These are phyloP conservation scores for Amblyteles armatorius DNA, from an alignment of 2,888 invertebrate genomes.

Conservation along the genomic window DNA sequence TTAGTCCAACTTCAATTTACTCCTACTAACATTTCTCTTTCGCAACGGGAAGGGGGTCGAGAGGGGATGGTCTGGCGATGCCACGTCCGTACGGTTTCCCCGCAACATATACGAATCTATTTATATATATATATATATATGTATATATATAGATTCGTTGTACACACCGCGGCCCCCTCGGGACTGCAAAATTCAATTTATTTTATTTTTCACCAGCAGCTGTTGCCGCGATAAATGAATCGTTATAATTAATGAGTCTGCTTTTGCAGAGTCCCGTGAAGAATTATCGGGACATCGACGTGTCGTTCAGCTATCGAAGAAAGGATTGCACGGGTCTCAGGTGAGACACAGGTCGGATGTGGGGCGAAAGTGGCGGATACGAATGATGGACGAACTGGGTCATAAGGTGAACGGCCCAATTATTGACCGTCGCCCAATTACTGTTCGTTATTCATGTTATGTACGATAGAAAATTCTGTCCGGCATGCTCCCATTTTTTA, in stretches of 20 bases:
- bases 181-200: background rate
- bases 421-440: too few relatives aligned
- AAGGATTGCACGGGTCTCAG: constrained; percentile 78
- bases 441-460: too few relatives aligned
- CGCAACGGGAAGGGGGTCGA: constrained; percentile 72
- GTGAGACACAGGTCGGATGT: constrained; percentile 59
- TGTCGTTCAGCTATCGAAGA: constrained; percentile 77
- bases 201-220: background rate
- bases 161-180: background rate
- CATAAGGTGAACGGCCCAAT: too few relatives aligned
- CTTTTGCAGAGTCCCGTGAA: constrained; percentile 73
- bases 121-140: background rate
- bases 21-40: constrained; percentile 80
- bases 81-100: constrained; percentile 15
- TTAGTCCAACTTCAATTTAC: constrained; percentile 81
- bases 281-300: constrained; percentile 79
- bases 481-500: too few relatives aligned
- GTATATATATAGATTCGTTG: background rate
- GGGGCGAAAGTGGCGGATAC: background rate
- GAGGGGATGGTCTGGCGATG: background rate
- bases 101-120: background rate
- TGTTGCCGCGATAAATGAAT: background rate
- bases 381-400: background rate
- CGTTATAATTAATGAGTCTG: background rate
- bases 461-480: too few relatives aligned